phyloP scores from a whole-genome alignment of 2,888 invertebrate species.

The Hypomecis punctinalis region DNA sequence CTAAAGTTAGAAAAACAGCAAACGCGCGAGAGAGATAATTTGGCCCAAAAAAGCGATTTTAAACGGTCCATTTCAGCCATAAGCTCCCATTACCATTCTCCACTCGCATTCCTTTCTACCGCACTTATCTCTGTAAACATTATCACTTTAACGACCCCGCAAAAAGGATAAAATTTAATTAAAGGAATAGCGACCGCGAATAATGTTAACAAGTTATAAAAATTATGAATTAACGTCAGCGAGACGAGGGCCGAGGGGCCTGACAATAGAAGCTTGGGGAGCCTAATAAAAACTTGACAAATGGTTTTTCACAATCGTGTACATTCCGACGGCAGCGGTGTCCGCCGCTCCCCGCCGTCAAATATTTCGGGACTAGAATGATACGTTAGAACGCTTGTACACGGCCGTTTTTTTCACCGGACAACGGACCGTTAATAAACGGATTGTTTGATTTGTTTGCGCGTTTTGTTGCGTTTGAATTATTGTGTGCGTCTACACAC shows the following conservation, averaged over 20 bases:
- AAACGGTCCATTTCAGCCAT: not conserved
- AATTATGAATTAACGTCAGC: slow-evolving; percentile 80
- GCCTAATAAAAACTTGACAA: slow-evolving; percentile 85
- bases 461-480: too few relatives aligned
- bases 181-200: slow-evolving; percentile 56
- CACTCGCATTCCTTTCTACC: not conserved
- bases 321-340: slow-evolving; percentile 65
- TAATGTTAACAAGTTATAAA: slow-evolving; percentile 80
- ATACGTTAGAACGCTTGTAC: too few relatives aligned
- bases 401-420: too few relatives aligned
- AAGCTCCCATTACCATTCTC: not conserved
- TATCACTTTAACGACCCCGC: slow-evolving; percentile 16
- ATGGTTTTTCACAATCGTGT: slow-evolving; percentile 83
- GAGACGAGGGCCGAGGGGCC: slow-evolving; percentile 54
- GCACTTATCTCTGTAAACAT: slow-evolving; percentile 10
- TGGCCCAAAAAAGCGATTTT: too few relatives aligned
- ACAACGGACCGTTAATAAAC: too few relatives aligned
- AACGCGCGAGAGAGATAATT: too few relatives aligned
- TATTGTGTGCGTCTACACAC: too few relatives aligned
- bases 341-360: too few relatives aligned
- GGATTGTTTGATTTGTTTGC: too few relatives aligned
- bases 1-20: too few relatives aligned
- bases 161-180: slow-evolving; percentile 60
- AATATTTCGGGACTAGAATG: too few relatives aligned
- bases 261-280: slow-evolving; percentile 75